These are phyloP conservation scores for Caenorhabditis sp. DNA, from an alignment of 2,888 invertebrate genomes.

Conservation along the genomic window DNA sequence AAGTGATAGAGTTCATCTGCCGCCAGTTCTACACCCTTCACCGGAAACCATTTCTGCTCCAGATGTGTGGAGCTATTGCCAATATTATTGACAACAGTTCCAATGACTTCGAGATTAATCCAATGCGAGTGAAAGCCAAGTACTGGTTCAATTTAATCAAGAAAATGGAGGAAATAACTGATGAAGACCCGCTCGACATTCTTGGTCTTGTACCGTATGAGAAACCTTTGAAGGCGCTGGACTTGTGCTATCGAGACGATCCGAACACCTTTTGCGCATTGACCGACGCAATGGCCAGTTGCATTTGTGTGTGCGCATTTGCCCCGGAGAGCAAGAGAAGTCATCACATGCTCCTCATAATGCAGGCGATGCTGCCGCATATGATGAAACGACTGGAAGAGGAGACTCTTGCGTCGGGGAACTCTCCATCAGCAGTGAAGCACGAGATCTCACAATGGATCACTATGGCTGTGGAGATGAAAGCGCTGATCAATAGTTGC, in stretches of 20 bases:
- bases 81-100: constrained; percentile 91
- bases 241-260: constrained; percentile 99
- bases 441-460: constrained; percentile 88
- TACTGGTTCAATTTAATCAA: constrained; percentile 92
- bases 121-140: constrained; percentile 89
- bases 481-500: constrained; percentile 96
- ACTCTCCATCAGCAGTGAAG: constrained; percentile 88
- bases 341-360: constrained; percentile 86
- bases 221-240: constrained; percentile 87
- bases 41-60: constrained; percentile 85
- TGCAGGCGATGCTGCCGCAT: constrained; percentile 96
- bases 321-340: constrained; percentile 92
- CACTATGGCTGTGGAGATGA: constrained; percentile 94
- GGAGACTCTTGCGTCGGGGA: constrained; percentile 88
- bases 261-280: constrained; percentile 96
- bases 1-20: constrained; percentile 97
- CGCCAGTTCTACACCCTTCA: constrained; percentile 99
- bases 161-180: constrained; percentile 87
- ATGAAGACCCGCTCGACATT: constrained; percentile 92
- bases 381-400: constrained; percentile 95
- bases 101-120: constrained; percentile 90
- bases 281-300: constrained; percentile 95
- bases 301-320: constrained; percentile 98
- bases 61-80: constrained; percentile 98
- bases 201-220: constrained; percentile 79